Evolutionary conservation across 2,888 invertebrate species (phyloP).

Genomic region (Loripinus fragilis): DNA sequence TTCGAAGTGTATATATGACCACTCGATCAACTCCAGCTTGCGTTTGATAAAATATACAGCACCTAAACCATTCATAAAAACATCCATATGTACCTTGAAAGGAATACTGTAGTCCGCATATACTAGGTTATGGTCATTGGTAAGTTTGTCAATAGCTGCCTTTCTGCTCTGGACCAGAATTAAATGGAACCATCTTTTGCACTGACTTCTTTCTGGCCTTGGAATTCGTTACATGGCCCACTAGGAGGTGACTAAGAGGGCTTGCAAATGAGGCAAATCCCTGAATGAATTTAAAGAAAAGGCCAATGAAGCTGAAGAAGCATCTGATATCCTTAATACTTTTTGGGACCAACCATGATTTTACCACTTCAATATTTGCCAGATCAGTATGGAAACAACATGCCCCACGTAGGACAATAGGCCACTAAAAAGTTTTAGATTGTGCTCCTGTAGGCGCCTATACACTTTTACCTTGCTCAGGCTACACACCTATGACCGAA

Average conservation of each 20-base stretch:
- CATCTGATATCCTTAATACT: no score
- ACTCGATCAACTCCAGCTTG: neutral
- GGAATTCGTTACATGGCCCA: neutral
- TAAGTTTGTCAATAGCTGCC: neutral
- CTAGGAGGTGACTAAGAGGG: conserved; percentile 4
- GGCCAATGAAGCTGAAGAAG: conserved; percentile 2
- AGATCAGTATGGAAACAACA: neutral
- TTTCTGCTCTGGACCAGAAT: neutral
- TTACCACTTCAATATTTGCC: neutral
- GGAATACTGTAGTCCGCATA: conserved; percentile 11
- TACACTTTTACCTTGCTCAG: no score
- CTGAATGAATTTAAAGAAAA: neutral
- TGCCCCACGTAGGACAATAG: neutral
- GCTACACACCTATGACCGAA: no score
- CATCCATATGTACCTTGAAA: neutral
- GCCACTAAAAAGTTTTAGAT: neutral
- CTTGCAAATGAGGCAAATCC: neutral
- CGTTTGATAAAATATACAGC: neutral
- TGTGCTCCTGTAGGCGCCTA: neutral
- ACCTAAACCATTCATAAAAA: neutral
- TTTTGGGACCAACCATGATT: neutral
- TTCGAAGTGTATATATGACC: neutral
- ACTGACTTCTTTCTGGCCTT: conserved; percentile 12
- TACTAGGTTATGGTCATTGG: neutral
- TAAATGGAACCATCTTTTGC: no score